Evolutionary conservation across 2,888 invertebrate genomes (phyloP), one percentile per base, ranked within the genome.

Genomic region (Tenthredo mesomela): DNA sequence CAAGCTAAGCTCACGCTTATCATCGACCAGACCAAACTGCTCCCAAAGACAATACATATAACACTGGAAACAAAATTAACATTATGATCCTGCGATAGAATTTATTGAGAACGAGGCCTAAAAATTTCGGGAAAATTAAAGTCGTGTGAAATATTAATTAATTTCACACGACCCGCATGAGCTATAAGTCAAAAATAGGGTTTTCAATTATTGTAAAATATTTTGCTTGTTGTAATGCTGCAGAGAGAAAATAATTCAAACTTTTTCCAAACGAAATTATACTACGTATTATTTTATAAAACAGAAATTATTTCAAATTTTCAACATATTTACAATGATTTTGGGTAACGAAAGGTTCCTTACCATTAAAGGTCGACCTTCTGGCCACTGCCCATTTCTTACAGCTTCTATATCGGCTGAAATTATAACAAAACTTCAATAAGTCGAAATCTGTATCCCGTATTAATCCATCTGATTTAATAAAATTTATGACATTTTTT

Each of bases 21-120:
- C 91, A 78, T 93, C 93, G 65, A 93, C 91, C 71, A 93, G 88
- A 25, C 93, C 93, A 84, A 92, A 92, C 89, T 93, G 92, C 85
- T 92, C 91, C 91, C 93, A 92, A 0, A 93, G 89, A 83, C 93
- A 93, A 87, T 93, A 93, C 92, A 93, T 92, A 89, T 93, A 93
- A 85, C 93, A 93, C 93, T 93, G 87, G 61, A 86, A 87, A 77
- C 21, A 78, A 82, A 54, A 84, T 58, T 12, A 21, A 33, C 37
- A 37, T 18, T 18, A 2, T 61, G 21, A 10, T 61, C 1, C 2
- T 25, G n/a, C n/a, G 10, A 25, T 1, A 3, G 0, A 25, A 61
- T 21, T 61, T 12, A 43, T 43, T 12, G 43, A 43, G 2, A 43
- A 43, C n/a, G 12, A 47, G 47, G 2, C 15, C 47, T 12, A 15